phyloP scores from a whole-genome alignment of 2,797 vertebrate genomes.

The Notolabrus celidotus region DNA sequence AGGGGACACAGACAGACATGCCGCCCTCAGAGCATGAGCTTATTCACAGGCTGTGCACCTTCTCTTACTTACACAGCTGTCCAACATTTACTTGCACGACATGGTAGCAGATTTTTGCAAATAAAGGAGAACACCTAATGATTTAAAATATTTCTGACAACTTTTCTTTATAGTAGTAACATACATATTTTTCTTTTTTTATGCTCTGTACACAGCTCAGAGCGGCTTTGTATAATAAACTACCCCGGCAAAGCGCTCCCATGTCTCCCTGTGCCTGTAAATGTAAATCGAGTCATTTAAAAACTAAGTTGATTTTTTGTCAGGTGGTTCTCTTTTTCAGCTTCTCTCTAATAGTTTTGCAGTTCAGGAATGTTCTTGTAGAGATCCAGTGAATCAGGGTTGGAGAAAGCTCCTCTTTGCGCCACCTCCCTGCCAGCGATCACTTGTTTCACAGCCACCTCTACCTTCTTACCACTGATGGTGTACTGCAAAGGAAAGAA shows the following conservation, averaged over 20 bases:
- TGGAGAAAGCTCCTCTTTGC: slow-evolving; percentile 93
- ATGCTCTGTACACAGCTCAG: slow-evolving; percentile 11
- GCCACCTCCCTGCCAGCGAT: slow-evolving; percentile 91
- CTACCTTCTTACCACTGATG: slow-evolving; percentile 97
- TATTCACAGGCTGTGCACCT: slow-evolving; percentile 35
- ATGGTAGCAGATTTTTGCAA: no score
- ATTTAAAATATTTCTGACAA: background rate
- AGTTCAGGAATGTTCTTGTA: slow-evolving; percentile 95
- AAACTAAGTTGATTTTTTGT: slow-evolving; percentile 23
- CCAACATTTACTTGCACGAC: slow-evolving; percentile 32
- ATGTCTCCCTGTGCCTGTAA: slow-evolving; percentile 21
- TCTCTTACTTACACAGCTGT: slow-evolving; percentile 27
- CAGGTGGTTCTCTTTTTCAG: slow-evolving; percentile 2
- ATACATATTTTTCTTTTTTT: background rate
- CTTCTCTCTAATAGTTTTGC: slow-evolving; percentile 86
- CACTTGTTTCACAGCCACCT: slow-evolving; percentile 96
- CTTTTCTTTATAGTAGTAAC: background rate
- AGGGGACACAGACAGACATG: slow-evolving; percentile 29
- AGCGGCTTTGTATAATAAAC: slow-evolving; percentile 5
- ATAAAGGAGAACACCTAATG: slow-evolving; percentile 8
- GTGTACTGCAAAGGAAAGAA: slow-evolving; percentile 89
- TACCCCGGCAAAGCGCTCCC: background rate
- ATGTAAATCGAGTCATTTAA: slow-evolving; percentile 44
- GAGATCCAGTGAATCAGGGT: slow-evolving; percentile 93
- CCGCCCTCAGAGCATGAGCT: slow-evolving; percentile 32